Evolutionary conservation across 1,140 invertebrate genomes (phyloP).

Genomic region (Drosophila funebris): DNA sequence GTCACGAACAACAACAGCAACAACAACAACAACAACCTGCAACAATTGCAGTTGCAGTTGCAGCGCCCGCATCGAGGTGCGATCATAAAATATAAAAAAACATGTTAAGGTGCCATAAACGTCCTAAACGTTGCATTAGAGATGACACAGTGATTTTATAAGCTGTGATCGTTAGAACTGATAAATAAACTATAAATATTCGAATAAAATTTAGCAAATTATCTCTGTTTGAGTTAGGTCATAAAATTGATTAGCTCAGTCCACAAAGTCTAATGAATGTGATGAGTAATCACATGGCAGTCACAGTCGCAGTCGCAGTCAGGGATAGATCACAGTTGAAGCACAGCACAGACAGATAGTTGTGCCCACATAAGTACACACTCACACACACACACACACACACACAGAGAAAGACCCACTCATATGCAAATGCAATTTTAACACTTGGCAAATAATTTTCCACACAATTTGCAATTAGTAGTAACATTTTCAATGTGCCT

Average conservation of each 20-base stretch:
- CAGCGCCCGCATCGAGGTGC: constrained; percentile 55
- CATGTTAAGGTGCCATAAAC: constrained; percentile 53
- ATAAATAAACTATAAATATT: too few relatives aligned
- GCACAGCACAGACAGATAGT: not conserved
- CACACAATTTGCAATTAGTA: constrained; percentile 79
- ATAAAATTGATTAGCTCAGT: too few relatives aligned
- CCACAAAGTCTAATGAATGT: not conserved
- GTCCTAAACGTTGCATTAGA: constrained; percentile 14
- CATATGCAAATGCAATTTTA: constrained; percentile 67
- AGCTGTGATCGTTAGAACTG: too few relatives aligned
- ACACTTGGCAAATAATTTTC: constrained; percentile 71
- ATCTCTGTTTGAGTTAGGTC: too few relatives aligned
- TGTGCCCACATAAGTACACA: constrained; percentile 14
- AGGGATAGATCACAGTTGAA: not conserved
- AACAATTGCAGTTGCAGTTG: constrained; percentile 39
- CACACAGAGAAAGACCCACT: not conserved
- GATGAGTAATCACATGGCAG: constrained; percentile 5
- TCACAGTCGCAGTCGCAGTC: not conserved
- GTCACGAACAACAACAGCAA: constrained; percentile 38
- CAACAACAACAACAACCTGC: constrained; percentile 17
- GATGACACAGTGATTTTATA: constrained; percentile 23
- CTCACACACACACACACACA: constrained; percentile 12
- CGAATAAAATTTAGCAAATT: too few relatives aligned
- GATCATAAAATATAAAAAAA: constrained; percentile 54
- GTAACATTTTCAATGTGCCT: constrained; percentile 60